Base-by-base conservation (phyloP, 2,113 vertebrate genomes). In the Ceyx cyanopectus region DNA sequence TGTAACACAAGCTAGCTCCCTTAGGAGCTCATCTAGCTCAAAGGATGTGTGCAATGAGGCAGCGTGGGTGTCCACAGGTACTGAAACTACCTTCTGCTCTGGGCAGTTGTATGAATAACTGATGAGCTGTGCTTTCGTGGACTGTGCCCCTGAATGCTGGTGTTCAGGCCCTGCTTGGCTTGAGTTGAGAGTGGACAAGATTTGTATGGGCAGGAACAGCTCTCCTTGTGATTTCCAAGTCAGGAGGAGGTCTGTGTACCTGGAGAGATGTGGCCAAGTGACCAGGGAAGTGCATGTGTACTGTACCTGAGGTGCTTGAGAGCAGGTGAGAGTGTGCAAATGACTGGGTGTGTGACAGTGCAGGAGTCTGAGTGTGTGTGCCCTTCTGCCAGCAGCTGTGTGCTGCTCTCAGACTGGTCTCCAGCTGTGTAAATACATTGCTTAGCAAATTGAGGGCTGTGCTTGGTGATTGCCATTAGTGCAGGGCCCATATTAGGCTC, bases 361-460 rank as follows among this genome's bases (percentile, higher is more conserved):
- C 1, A 1, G 8, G 61, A 12, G 21, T 37, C 51, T 2, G 3
- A 61, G 46, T 3, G 2, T 10, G 13, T 23, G 68, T 8, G 7
- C 57, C 87, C 41, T 89, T 40, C 60, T 63, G 67, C 62, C 2
- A 2, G 62, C 78, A 89, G 65, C 78, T 0, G 0, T 37, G 81
- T 32, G 43, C 41, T 51, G 80, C 18, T 48, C 72, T 93, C 1
- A 4, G 89, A 70, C 91, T 0, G 1, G 60, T 87, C 68, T 87
- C 89, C 91, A 94, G 95, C 92, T 96, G 95, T 73, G 89, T 92
- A 96, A 95, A 96, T 89, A 96, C 26, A 32, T 74, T 89, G 90
- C 92, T 89, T 85, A 94, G 91, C 84, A 66, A 79, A 56, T 7
- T 19, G 51, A 93, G 63, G 84, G 56, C 58, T 81, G 60, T 79